Percentiles rank a stretch among this genome's conserved stretches.
Evolutionary conservation across 2,113 vertebrate genomes (phyloP).

Genomic region (Harpagus bidentatus): DNA sequence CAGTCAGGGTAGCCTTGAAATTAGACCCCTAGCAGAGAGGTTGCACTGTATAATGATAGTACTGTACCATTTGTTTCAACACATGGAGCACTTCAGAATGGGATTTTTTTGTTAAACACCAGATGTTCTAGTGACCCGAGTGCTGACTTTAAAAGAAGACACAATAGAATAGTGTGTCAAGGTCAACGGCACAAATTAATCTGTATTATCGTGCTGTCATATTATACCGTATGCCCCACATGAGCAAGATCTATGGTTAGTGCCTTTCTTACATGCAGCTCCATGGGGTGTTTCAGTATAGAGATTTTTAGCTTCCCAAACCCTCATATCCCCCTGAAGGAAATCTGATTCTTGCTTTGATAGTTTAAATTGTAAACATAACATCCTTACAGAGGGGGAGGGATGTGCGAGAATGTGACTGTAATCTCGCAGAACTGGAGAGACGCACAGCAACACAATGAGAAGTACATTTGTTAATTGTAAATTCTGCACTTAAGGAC

Average conservation of each 20-base stretch:
- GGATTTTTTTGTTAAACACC: slow-evolving; percentile 28
- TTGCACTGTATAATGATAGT: slow-evolving; percentile 18
- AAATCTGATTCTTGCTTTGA: background rate
- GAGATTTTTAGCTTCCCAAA: background rate
- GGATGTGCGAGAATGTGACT: background rate
- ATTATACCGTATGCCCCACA: slow-evolving; percentile 1
- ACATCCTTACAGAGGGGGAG: background rate
- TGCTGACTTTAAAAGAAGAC: slow-evolving; percentile 49
- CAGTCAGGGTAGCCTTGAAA: slow-evolving; percentile 53
- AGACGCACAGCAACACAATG: background rate
- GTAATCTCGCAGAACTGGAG: background rate
- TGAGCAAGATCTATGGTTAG: slow-evolving; percentile 46
- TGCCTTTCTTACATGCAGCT: background rate
- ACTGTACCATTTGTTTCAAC: slow-evolving; percentile 57
- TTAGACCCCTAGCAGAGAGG: slow-evolving; percentile 49
- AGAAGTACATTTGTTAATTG: background rate
- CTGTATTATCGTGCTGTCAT: slow-evolving; percentile 64
- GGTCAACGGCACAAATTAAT: slow-evolving; percentile 68
- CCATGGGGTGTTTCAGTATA: background rate
- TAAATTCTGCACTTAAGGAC: background rate
- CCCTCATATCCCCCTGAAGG: background rate
- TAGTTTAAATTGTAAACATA: slow-evolving; percentile 8
- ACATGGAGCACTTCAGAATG: slow-evolving; percentile 33
- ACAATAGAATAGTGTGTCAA: slow-evolving; percentile 40
- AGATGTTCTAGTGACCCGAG: slow-evolving; percentile 4